Base-by-base conservation (phyloP, 1,140 invertebrate species). In the Drosophila pandora region DNA sequence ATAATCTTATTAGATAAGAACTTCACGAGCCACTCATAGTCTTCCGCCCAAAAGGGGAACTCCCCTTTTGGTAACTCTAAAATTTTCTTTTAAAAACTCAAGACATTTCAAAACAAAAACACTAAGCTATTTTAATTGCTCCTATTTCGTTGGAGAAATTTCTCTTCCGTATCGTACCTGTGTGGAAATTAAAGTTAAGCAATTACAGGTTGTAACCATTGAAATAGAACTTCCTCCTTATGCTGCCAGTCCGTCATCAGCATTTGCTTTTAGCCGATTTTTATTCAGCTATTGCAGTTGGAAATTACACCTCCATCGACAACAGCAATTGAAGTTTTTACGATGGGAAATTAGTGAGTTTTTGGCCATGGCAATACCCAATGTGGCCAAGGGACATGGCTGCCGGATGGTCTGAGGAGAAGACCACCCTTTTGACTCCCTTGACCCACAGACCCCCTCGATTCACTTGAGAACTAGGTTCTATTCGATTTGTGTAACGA, bases 401-500 rank as follows among this genome's bases (percentile, higher is more conserved):
- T 9, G 4, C 13, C n/a, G 30, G 13, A 17, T 17, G 17, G 17
- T 1, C 13, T 12, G 9, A 3, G n/a, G 8, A 37, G 3, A 12
- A 10, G 8, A 10, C 13, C 28, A 22, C 50, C 23, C 50, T 32
- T 64, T 32, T 64, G 47, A 68, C 58, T 43, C 57, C 39, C 48
- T 28, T 28, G 25, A 28, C 25, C 4, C 25, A 28, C 25, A 6
- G 25, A 28, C 25, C 7, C 25, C 34, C 74, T 58, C 47, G 41
- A 62, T 12, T 12, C 61, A 72, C 17, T 21, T 45, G 65, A 77
- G 75, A 76, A 82, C 71, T 10, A n/a, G 10, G 10, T 88, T 88
- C 79, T 79, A 88, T 88, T 87, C 79, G 79, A 87, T 87, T 87
- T 87, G 83, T 88, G 74, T 83, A 87, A 87, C 83, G 79, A 87